Evolutionary conservation across 1,140 invertebrate species (phyloP), one percentile per base, ranked within the genome.

Genomic region (Drosophila sproati): DNA sequence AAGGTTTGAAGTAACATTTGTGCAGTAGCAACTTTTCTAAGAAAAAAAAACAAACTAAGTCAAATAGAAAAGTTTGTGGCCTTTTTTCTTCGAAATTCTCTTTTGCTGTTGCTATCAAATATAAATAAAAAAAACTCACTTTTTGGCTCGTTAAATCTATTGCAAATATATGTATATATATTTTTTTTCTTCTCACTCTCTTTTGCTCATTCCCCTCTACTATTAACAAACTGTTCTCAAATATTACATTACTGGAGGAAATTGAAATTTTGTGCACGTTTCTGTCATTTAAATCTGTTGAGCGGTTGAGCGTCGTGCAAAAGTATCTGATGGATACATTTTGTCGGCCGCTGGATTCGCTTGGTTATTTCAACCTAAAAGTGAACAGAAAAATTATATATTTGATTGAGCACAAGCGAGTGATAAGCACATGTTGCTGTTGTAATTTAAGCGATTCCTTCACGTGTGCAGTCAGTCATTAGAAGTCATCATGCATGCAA

Each of bases 281-380:
- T 85, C 78, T 89, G 80, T 89, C 85, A 89, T 89, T 89, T 89
- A 89, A 89, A 89, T 89, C 85, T 85, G 85, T 89, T 89, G 85
- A 88, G 74, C 67, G 61, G 55, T 34, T 48, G 75, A 61, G 60
- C 60, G 31, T 50, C 71, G 55, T 54, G 63, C 29, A 74, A 78
- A 87, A 78, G 62, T 88, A 87, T 88, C 76, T 82, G 75, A 69
- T 62, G 73, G 78, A 81, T 75, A 80, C 62, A 77, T 73, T 64
- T 28, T 37, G 43, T 35, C 39, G 64, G 37, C 47, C 32, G 57
- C 43, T 64, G 35, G 48, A 69, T 35, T 34, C 45, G 50, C 48
- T 20, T 45, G 47, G 3, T 67, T 61, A 61, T 45, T 51, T 68
- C 64, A 73, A 68, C 62, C 56, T 63, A 72, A 76, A 69, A 75